phyloP scores from a whole-genome alignment of 2,113 vertebrate species.

The Gambusia affinis region DNA sequence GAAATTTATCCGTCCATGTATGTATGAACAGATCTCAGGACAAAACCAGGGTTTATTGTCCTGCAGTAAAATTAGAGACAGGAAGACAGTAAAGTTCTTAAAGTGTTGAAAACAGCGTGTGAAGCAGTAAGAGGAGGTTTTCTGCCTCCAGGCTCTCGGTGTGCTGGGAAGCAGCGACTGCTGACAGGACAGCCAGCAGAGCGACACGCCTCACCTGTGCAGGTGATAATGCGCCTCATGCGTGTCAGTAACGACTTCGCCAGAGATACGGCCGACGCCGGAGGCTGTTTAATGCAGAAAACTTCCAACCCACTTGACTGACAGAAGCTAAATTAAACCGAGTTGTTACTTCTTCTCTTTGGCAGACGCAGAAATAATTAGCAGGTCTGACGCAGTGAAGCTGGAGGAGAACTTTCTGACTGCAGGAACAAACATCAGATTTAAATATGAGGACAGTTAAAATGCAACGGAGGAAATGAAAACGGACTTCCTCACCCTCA shows the following conservation, averaged over 20 bases:
- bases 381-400: background rate
- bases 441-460: no score
- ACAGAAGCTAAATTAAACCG: background rate
- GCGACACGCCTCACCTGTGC: constrained; percentile 19
- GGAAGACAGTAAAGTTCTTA: no score
- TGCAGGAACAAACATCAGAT: no score
- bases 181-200: constrained; percentile 12
- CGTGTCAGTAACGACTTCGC: background rate
- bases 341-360: background rate
- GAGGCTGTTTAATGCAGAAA: no score
- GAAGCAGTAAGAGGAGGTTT: background rate
- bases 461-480: no score
- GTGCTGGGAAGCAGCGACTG: constrained; percentile 7
- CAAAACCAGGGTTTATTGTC: background rate
- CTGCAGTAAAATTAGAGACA: no score
- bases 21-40: background rate
- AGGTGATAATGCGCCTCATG: constrained; percentile 12
- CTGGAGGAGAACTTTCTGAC: background rate
- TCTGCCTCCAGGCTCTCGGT: background rate
- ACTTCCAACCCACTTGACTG: background rate
- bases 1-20: background rate
- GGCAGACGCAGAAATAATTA: background rate
- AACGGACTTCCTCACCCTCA: no score
- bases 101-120: no score
- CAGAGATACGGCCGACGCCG: background rate